Conservation (phyloP, 2,113 vertebrate genomes). For the Egretta garzetta region DNA sequence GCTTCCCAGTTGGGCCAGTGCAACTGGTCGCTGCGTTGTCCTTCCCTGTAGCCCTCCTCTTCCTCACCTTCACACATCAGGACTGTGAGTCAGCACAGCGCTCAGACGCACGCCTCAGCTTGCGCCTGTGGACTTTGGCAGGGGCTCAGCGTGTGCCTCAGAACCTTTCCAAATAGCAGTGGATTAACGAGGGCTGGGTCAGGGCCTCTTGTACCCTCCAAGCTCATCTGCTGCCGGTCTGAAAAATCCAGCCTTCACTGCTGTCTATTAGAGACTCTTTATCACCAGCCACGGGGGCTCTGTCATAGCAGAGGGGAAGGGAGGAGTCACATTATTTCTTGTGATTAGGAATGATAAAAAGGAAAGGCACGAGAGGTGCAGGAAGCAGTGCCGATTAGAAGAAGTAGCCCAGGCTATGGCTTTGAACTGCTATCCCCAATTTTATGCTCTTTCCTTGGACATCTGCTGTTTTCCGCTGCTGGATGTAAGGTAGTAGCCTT, state of each 20-base stretch:
- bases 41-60: not conserved
- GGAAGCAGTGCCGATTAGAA: not conserved
- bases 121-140: not conserved
- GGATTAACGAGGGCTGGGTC: not conserved
- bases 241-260: not conserved
- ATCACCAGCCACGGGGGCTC: not conserved
- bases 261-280: not conserved
- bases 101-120: not conserved
- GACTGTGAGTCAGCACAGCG: not conserved
- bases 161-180: not conserved
- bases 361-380: not conserved
- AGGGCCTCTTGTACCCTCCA: not conserved
- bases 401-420: not conserved
- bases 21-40: not conserved
- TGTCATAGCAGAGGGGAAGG: not conserved
- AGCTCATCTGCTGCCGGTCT: not conserved
- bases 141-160: not conserved
- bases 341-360: not conserved
- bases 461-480: not conserved
- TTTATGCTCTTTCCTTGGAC: not conserved
- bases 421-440: accelerated
- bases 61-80: not conserved
- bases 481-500: accelerated
- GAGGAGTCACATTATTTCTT: not conserved
- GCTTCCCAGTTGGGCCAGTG: not conserved